These are phyloP conservation scores for Megaleporinus macrocephalus DNA, from an alignment of 2,113 vertebrate genomes.

Conservation along the genomic window DNA sequence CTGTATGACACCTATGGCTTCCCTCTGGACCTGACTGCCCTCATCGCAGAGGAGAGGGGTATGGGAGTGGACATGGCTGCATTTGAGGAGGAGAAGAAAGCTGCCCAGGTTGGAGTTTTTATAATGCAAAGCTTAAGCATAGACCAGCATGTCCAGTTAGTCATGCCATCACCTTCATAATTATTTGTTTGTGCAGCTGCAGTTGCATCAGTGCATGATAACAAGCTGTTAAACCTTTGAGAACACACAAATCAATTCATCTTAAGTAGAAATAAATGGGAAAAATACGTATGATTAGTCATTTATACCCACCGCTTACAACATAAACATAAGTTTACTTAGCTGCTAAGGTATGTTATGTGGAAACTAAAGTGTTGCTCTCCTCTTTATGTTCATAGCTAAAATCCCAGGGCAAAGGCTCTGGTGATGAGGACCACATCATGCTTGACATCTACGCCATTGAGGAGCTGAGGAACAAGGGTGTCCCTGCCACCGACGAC, in stretches of 20 bases:
- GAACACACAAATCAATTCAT: no score
- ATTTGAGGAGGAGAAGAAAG: conserved; percentile 94
- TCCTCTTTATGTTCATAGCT: conserved; percentile 71
- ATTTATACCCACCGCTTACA: no score
- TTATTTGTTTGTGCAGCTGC: no score
- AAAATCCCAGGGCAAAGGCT: conserved; percentile 94
- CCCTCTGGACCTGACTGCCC: conserved; percentile 92
- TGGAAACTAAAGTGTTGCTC: neutral
- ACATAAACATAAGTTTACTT: no score
- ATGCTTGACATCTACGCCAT: conserved; percentile 99
- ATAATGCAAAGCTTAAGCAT: neutral
- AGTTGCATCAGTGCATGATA: no score
- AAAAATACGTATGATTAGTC: no score
- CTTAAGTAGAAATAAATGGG: no score
- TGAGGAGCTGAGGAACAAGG: conserved; percentile 88
- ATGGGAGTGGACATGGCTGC: conserved; percentile 86
- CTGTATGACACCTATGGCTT: conserved; percentile 97
- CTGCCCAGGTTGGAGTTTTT: conserved; percentile 84
- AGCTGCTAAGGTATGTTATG: no score
- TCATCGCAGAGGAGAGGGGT: conserved; percentile 97
- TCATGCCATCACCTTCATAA: neutral
- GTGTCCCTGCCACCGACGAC: conserved; percentile 85
- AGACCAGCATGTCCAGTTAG: neutral
- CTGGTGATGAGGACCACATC: conserved; percentile 88
- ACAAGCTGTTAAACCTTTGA: no score